Evolutionary conservation across 2,113 vertebrate genomes (phyloP).

Genomic region (Miniopterus natalensis): DNA sequence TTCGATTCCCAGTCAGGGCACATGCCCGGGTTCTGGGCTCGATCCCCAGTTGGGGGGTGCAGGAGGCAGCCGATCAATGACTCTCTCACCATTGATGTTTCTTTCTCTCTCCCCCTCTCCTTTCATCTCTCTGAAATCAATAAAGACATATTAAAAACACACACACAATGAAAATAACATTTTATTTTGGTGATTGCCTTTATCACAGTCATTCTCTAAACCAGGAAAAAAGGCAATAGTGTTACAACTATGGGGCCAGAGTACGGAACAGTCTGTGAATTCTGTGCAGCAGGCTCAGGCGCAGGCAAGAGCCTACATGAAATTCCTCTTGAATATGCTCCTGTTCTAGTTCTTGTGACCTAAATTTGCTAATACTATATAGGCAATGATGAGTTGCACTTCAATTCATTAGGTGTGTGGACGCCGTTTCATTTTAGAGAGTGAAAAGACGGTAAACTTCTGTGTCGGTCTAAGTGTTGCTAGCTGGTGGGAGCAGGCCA

Average conservation of each 20-base stretch:
- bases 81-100: no score
- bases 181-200: constrained; percentile 20
- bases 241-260: neutral
- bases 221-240: neutral
- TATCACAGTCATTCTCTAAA: neutral
- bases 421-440: constrained; percentile 39
- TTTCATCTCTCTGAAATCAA: no score
- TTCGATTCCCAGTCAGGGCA: no score
- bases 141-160: no score
- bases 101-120: no score
- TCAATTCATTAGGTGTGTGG: neutral
- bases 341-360: neutral
- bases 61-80: no score
- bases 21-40: no score
- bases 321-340: neutral
- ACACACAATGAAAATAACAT: neutral
- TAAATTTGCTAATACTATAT: neutral
- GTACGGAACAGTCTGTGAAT: neutral
- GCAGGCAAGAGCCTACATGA: neutral
- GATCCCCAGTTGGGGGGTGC: no score
- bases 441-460: neutral
- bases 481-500: neutral
- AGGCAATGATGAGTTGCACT: neutral
- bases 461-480: neutral
- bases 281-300: neutral